Percentiles rank a stretch among this genome's conserved stretches.
phyloP scores from a whole-genome alignment of 2,888 invertebrate genomes.

The Drosophila nr. medialis region DNA sequence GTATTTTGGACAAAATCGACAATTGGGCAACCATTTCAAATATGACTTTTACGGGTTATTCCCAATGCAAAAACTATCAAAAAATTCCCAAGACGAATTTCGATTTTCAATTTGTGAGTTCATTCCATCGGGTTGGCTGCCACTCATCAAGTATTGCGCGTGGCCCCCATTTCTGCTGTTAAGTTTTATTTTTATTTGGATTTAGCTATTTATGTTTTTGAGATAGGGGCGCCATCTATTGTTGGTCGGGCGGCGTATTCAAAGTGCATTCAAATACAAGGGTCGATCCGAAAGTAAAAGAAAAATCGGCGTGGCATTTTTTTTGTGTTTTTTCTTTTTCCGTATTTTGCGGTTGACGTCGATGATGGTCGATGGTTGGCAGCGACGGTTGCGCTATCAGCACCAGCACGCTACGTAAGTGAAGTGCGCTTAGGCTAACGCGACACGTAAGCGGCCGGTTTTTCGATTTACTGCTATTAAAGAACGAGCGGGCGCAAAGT shows the following conservation, averaged over 20 bases:
- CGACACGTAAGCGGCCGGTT: slow-evolving; percentile 68
- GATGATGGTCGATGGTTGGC: neutral
- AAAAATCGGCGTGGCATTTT: slow-evolving; percentile 63
- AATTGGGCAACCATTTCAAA: no score
- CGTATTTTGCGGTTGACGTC: slow-evolving; percentile 14
- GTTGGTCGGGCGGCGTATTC: neutral
- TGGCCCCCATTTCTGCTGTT: neutral
- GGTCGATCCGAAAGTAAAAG: slow-evolving; percentile 2
- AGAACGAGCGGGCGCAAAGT: slow-evolving; percentile 9
- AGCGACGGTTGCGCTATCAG: slow-evolving; percentile 45
- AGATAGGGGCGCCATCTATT: neutral
- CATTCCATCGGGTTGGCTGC: neutral
- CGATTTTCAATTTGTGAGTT: neutral
- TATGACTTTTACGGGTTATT: no score
- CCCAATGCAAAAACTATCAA: no score
- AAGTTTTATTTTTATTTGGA: neutral
- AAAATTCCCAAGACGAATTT: no score
- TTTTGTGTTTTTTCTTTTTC: neutral
- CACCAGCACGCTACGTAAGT: slow-evolving; percentile 58
- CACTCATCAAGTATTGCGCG: no score
- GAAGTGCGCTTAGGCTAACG: slow-evolving; percentile 54
- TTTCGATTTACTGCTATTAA: slow-evolving; percentile 28
- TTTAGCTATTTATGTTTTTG: neutral
- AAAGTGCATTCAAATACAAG: neutral
- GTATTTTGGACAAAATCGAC: no score